phyloP scores from a whole-genome alignment of 2,888 invertebrate species.

The Conus canariensis region DNA sequence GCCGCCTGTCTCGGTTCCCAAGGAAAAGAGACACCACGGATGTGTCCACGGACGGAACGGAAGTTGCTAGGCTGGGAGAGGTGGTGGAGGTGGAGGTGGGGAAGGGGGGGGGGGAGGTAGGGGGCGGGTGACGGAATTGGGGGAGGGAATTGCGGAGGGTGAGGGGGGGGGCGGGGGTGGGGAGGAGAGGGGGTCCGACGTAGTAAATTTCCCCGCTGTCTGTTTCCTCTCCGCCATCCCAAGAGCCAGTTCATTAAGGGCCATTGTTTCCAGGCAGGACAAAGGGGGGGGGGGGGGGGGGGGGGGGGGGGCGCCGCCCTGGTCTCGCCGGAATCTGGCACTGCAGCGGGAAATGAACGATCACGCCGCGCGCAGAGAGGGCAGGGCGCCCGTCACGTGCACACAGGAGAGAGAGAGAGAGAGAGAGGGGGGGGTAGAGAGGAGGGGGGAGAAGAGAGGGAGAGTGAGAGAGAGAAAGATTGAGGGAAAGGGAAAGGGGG shows the following conservation, averaged over 20 bases:
- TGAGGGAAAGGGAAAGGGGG: too few relatives aligned
- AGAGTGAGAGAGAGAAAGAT: too few relatives aligned
- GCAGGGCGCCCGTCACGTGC: not conserved
- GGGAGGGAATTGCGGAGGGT: not conserved
- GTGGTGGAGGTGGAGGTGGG: not conserved
- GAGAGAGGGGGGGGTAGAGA: too few relatives aligned
- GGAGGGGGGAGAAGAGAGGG: too few relatives aligned
- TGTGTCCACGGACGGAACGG: too few relatives aligned
- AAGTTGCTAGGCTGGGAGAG: not conserved
- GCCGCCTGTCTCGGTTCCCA: too few relatives aligned
- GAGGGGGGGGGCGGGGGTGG: not conserved
- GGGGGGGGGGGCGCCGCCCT: not conserved
- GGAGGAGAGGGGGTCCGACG: not conserved
- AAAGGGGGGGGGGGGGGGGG: not conserved
- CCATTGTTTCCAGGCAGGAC: constrained; percentile 31
- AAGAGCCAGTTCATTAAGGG: constrained; percentile 18
- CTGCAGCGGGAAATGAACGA: constrained; percentile 17
- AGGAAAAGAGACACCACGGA: too few relatives aligned
- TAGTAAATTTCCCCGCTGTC: constrained; percentile 23
- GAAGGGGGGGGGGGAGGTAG: not conserved
- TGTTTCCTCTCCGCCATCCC: not conserved
- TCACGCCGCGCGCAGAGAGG: constrained; percentile 2
- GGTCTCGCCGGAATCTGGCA: not conserved
- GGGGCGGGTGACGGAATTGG: not conserved
- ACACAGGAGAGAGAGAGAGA: too few relatives aligned